Percentiles rank a stretch among this genome's conserved stretches.
These are phyloP conservation scores for Galago senegalensis DNA, from an alignment of 2,797 vertebrate species.

Conservation along the genomic window DNA sequence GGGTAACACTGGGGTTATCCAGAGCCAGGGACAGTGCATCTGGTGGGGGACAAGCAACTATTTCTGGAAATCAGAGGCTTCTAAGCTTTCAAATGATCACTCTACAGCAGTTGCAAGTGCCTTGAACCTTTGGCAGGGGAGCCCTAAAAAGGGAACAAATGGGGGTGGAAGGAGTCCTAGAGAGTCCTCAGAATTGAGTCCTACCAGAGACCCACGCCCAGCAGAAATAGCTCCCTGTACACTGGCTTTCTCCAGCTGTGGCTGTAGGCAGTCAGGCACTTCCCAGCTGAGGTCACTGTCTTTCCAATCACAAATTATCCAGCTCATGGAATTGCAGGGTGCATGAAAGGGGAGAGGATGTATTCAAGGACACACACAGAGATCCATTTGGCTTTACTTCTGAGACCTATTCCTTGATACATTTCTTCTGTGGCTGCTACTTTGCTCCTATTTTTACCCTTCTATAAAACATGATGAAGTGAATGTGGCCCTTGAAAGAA, in stretches of 20 bases:
- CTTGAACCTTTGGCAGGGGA: neutral
- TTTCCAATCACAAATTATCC: neutral
- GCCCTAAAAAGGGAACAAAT: neutral
- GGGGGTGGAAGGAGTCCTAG: no score
- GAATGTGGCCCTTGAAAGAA: neutral
- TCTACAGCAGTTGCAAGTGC: neutral
- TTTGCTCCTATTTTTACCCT: neutral
- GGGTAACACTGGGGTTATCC: neutral
- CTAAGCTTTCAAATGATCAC: neutral
- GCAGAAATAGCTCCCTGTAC: no score
- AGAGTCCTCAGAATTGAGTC: neutral
- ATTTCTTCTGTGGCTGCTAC: neutral
- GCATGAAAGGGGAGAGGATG: neutral
- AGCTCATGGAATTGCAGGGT: neutral
- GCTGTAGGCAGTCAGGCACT: neutral
- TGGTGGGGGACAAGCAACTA: neutral
- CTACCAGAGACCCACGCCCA: neutral
- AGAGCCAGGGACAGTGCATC: neutral
- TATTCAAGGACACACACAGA: neutral
- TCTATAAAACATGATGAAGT: neutral
- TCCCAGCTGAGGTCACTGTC: fast-evolving
- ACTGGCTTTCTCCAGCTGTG: neutral
- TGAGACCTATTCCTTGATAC: neutral
- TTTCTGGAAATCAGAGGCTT: neutral
- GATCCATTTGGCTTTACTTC: neutral